phyloP scores from a whole-genome alignment of 2,113 vertebrate species.

The Isurus oxyrinchus region DNA sequence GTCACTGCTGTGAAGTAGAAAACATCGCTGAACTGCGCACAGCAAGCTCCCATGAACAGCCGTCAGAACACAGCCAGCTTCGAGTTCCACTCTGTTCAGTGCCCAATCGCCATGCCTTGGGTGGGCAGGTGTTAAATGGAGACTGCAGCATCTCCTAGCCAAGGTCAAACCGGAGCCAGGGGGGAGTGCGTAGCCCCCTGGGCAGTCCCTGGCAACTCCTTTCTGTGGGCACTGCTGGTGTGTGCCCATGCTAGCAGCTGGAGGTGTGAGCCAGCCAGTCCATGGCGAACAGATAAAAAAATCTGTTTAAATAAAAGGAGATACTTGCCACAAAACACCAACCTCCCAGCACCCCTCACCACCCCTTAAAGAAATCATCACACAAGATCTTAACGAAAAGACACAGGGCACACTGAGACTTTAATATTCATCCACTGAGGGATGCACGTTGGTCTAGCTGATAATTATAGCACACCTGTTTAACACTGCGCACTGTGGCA shows the following conservation, averaged over 20 bases:
- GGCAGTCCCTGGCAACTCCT: background rate
- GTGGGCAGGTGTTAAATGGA: background rate
- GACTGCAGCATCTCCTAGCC: background rate
- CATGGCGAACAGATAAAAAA: too few relatives aligned
- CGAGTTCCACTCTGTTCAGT: background rate
- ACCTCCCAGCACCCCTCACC: too few relatives aligned
- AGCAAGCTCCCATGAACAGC: background rate
- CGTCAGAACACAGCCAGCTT: background rate
- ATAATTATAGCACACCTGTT: background rate
- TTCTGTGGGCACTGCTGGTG: background rate
- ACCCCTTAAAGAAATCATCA: background rate
- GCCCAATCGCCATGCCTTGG: background rate
- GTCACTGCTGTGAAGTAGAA: background rate
- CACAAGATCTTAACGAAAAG: background rate
- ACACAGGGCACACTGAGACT: background rate
- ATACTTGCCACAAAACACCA: background rate
- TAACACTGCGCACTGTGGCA: background rate
- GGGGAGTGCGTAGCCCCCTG: background rate
- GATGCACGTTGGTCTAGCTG: too few relatives aligned
- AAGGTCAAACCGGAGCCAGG: too few relatives aligned
- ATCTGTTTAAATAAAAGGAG: background rate
- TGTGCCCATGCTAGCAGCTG: background rate
- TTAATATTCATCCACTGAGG: background rate
- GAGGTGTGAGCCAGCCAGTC: too few relatives aligned
- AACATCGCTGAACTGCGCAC: background rate